Evolutionary conservation across 2,888 invertebrate genomes (phyloP), one percentile per base, ranked within the genome.

Genomic region (Zhuqinia jingwanae): DNA sequence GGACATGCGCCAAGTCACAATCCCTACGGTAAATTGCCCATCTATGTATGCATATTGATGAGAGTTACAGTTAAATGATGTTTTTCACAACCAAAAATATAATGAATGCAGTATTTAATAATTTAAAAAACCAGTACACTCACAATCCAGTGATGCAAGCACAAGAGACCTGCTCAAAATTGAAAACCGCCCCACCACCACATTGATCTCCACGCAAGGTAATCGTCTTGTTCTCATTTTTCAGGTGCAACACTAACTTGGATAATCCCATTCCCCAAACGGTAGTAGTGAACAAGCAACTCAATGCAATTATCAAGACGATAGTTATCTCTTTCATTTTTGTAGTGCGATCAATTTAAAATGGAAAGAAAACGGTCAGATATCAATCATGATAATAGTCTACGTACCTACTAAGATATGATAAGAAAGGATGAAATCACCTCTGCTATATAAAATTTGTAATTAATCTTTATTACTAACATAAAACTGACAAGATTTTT

Each of bases 1-100:
- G 50, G 13, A 42, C 42, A 15, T 13, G 0, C 2, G 82, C 85
- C 13, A 5, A 20, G 0, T 30, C 53, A 45, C 88, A 88, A 15
- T 73, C 80, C 11, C 22, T 22, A n/a, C 53, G n/a, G 45, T 85
- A 87, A 65, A 87, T 79, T 50, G 75, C 84, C 87, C 87, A 87
- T 36, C 87, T 87, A 15, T 1, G 1, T 45, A 47, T 70, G 22
- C 25, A 30, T 45, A 36, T 13, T 27, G 10, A 10, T 20, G 42
- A 68, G n/a, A 25, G 58, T n/a, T n/a, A n/a, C n/a, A n/a, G n/a
- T n/a, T n/a, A n/a, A n/a, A n/a, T n/a, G n/a, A n/a, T n/a, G n/a
- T n/a, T n/a, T n/a, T n/a, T n/a, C n/a, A n/a, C n/a, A n/a, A n/a
- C n/a, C n/a, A n/a, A 47, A 8, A 47, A 47, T 20, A 20, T 22